These are phyloP conservation scores for Cotesia vestalis DNA, from an alignment of 1,140 invertebrate species.

Conservation along the genomic window DNA sequence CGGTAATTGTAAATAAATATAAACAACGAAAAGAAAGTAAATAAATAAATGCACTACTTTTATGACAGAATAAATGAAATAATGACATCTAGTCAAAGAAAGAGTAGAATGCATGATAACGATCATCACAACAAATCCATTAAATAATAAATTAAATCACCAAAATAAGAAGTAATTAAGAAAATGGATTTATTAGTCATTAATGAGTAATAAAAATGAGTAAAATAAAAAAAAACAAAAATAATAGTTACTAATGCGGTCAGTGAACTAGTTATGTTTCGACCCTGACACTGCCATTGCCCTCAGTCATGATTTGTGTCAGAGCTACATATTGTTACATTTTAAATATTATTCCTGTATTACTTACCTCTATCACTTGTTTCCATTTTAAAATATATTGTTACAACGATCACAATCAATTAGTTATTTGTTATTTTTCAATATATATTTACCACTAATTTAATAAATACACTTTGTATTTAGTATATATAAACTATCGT, in stretches of 20 bases:
- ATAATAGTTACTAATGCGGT: conserved; percentile 52
- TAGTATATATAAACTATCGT: too few relatives aligned
- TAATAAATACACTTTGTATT: too few relatives aligned
- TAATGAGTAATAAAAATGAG: not conserved
- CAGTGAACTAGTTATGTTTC: conserved; percentile 63
- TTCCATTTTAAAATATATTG: conserved; percentile 49
- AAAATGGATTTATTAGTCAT: too few relatives aligned
- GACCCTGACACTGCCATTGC: conserved; percentile 66
- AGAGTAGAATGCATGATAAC: too few relatives aligned
- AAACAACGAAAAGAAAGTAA: too few relatives aligned
- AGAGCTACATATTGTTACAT: conserved; percentile 51
- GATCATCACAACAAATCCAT: conserved; percentile 1
- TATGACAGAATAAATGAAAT: too few relatives aligned
- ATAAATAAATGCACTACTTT: too few relatives aligned
- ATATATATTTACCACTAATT: conserved; percentile 10
- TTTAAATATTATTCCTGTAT: conserved; percentile 30
- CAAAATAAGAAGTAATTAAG: not conserved
- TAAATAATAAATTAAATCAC: conserved; percentile 42
- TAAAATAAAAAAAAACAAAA: conserved; percentile 16
- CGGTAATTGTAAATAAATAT: too few relatives aligned
- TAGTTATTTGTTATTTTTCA: not conserved
- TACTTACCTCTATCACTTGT: conserved; percentile 62
- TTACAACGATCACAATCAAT: conserved; percentile 12
- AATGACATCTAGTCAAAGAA: too few relatives aligned
- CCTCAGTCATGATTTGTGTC: conserved; percentile 57